A percentile compares a stretch with the other conserved stretches of the same genome.
phyloP scores from a whole-genome alignment of 2,113 vertebrate species.

The Apodemus sylvaticus region DNA sequence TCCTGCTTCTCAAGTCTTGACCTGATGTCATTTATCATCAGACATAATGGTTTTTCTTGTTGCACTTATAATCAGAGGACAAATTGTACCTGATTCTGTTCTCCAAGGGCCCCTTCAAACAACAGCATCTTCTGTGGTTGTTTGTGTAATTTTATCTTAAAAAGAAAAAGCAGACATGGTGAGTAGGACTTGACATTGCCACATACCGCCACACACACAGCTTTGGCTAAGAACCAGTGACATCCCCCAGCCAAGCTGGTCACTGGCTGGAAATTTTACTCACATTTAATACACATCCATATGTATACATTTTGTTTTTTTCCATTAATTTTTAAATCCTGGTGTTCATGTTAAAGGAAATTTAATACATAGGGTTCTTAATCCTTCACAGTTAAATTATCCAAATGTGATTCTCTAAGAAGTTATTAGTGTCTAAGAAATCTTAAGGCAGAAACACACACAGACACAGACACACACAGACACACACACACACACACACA shows the following conservation, averaged over 20 bases:
- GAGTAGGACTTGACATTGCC: not conserved
- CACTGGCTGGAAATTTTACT: not conserved
- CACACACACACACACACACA: too few relatives aligned
- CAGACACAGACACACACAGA: not conserved
- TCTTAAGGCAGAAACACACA: not conserved
- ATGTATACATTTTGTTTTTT: slow-evolving; percentile 24
- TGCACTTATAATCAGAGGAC: not conserved
- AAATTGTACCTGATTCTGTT: not conserved
- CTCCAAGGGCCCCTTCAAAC: not conserved
- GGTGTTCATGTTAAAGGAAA: slow-evolving; percentile 56
- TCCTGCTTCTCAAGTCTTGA: not conserved
- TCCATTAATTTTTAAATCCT: slow-evolving; percentile 54
- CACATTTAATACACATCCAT: not conserved
- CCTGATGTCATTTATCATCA: not conserved
- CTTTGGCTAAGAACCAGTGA: too few relatives aligned
- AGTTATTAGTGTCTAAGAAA: slow-evolving; percentile 58
- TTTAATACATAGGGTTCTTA: slow-evolving; percentile 56
- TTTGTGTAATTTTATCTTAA: slow-evolving; percentile 42
- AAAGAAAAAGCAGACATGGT: not conserved
- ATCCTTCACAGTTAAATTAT: slow-evolving; percentile 73
- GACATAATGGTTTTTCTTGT: not conserved
- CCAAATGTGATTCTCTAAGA: slow-evolving; percentile 69
- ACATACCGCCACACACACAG: not conserved
- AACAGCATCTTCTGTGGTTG: slow-evolving; percentile 31
- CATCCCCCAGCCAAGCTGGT: not conserved